Evolutionary conservation across 1,140 invertebrate genomes (phyloP), one percentile per base, ranked within the genome.

Genomic region (Papilio xuthus): DNA sequence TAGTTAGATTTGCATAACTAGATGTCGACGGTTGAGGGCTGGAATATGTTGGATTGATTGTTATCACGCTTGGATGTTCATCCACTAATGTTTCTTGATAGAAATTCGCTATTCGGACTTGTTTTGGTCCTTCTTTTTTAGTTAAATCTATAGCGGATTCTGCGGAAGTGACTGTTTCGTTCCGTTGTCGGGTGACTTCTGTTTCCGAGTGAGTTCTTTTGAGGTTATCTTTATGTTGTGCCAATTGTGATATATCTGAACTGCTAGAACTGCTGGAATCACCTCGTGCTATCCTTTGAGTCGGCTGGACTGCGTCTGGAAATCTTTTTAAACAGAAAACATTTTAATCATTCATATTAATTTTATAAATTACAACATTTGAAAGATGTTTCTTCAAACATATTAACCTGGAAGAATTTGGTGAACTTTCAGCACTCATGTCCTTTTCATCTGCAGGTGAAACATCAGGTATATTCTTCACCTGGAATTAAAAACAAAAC

Each of bases 391-490:
- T 18, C n/a, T 13, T 18, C 32, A n/a, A 71, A 50, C 1, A 26
- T 47, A 71, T 20, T 80, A 83, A 93, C 89, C 93, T 91, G 23
- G 90, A 93, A 1, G 92, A 90, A 79, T 91, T 94, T 26, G 94
- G 94, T 12, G 93, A 94, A 75, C 88, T 94, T 67, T 94, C 93
- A 0, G 90, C 91, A 77, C 93, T 94, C 84, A 90, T 87, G 85
- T 95, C 95, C 79, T 95, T 95, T 85, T 96, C 96, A 86, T 96
- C 96, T 26, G 95, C 95, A 41, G 95, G 94, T 78, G 95, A 96
- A 2, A 96, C 95, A 84, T 96, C 96, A 28, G 96, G 96, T 82
- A 96, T 95, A 89, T 96, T 96, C 84, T 95, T 95, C 2, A 96
- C 94, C 94, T 94, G 85, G 76, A 93, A 87, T 28, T 53, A 47